A percentile compares a stretch with the other conserved stretches of the same genome.
Conservation (phyloP, 2,797 vertebrate genomes). For the Coccyzus lansbergi region DNA sequence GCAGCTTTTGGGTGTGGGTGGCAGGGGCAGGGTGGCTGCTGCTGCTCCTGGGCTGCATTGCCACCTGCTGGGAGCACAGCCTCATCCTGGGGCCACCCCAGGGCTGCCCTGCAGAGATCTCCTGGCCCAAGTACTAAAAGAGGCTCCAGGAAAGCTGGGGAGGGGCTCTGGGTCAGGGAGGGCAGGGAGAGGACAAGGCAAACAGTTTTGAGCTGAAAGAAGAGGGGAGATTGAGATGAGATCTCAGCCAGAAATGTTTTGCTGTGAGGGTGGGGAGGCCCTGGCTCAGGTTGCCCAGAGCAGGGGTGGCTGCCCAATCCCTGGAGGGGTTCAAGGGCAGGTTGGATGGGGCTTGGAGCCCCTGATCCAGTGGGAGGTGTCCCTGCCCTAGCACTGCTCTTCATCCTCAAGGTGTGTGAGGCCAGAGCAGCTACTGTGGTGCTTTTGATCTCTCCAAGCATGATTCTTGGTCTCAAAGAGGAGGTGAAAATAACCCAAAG, state of each 20-base stretch:
- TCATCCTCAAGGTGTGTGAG: not conserved
- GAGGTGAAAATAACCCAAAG: not conserved
- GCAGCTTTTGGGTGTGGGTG: not conserved
- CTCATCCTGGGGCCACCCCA: not conserved
- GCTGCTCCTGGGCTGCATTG: constrained; percentile 49
- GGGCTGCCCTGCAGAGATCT: not conserved
- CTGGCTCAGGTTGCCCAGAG: no score
- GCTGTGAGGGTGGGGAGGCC: no score
- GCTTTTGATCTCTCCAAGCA: not conserved
- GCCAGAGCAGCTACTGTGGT: not conserved
- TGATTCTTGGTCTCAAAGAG: not conserved
- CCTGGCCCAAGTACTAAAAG: not conserved
- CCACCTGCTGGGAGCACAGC: constrained; percentile 70
- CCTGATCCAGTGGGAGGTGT: no score
- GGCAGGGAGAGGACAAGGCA: no score
- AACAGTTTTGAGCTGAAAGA: no score
- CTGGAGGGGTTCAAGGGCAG: no score
- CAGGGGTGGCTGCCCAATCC: no score
- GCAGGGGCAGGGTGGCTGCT: fast-evolving
- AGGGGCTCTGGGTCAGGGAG: no score
- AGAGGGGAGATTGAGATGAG: no score
- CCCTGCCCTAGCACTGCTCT: not conserved
- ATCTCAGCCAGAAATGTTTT: no score
- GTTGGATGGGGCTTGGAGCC: no score
- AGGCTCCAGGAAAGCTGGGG: no score